Evolutionary conservation across 2,888 invertebrate genomes (phyloP).

Genomic region (Germaria angustata): DNA sequence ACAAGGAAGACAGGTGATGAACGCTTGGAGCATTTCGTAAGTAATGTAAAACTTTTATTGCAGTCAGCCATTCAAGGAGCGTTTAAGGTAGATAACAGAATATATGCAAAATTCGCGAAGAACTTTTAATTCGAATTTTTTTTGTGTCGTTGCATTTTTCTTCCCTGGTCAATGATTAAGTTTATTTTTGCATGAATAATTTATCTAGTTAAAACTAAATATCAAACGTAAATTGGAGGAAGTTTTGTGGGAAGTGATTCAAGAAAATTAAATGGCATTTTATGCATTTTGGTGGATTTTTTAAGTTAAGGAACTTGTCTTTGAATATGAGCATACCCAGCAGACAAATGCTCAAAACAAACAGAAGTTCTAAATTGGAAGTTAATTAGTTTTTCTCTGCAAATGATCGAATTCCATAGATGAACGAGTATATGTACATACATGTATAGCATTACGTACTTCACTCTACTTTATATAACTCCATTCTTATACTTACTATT

Average conservation of each 20-base stretch:
- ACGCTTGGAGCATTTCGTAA: constrained; percentile 65
- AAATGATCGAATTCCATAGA: no score
- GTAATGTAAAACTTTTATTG: constrained; percentile 53
- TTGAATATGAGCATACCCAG: neutral
- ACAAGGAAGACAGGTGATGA: constrained; percentile 66
- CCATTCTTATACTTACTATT: no score
- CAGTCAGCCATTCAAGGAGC: constrained; percentile 10
- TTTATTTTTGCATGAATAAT: constrained; percentile 50
- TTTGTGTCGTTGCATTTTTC: neutral
- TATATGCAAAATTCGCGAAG: constrained; percentile 33
- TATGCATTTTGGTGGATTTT: neutral
- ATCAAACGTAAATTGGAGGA: constrained; percentile 14
- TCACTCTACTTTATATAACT: no score
- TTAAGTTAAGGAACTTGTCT: neutral
- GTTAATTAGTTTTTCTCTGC: no score
- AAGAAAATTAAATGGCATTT: neutral
- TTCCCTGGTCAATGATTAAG: constrained; percentile 10
- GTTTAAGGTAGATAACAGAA: constrained; percentile 45
- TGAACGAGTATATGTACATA: no score
- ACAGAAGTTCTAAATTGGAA: no score
- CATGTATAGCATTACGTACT: no score
- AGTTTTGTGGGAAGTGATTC: constrained; percentile 4
- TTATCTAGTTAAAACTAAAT: constrained; percentile 30
- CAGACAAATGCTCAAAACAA: no score
- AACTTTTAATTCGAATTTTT: constrained; percentile 19